phyloP scores from a whole-genome alignment of 2,113 vertebrate genomes.

The Pica pica region DNA sequence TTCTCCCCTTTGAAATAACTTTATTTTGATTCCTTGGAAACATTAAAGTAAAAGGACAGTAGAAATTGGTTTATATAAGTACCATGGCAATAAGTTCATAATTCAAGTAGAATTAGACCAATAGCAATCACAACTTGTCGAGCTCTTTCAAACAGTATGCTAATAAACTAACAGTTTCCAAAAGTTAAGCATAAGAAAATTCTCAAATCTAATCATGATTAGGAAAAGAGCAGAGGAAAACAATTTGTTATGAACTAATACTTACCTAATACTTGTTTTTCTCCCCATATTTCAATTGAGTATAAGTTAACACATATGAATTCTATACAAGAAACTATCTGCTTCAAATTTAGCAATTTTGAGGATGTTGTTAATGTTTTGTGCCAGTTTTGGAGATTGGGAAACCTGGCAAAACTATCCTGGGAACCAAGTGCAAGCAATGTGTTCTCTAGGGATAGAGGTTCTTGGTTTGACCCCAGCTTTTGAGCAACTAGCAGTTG shows the following conservation, averaged over 20 bases:
- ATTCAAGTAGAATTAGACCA: not conserved
- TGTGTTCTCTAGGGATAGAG: not conserved
- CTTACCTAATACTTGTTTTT: not conserved
- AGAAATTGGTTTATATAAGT: not conserved
- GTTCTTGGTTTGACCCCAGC: conserved; percentile 1
- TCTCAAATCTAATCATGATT: not conserved
- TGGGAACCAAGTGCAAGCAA: conserved; percentile 25
- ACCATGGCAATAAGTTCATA: not conserved
- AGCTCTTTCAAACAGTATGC: not conserved
- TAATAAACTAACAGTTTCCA: not conserved
- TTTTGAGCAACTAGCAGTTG: not conserved
- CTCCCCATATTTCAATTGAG: not conserved
- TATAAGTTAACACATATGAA: not conserved
- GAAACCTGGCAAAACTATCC: conserved; percentile 21
- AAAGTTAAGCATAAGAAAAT: not conserved
- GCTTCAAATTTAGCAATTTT: not conserved
- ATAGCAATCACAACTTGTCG: not conserved
- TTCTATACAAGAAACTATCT: not conserved
- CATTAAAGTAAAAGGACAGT: not conserved
- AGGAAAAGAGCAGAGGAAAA: not conserved
- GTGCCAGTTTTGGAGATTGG: not conserved
- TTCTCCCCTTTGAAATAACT: not conserved
- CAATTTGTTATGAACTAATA: not conserved
- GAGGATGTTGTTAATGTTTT: not conserved
- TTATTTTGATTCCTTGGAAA: not conserved